Base-by-base conservation (phyloP, 2,888 invertebrate genomes). In the Torymus aiolomorphi region DNA sequence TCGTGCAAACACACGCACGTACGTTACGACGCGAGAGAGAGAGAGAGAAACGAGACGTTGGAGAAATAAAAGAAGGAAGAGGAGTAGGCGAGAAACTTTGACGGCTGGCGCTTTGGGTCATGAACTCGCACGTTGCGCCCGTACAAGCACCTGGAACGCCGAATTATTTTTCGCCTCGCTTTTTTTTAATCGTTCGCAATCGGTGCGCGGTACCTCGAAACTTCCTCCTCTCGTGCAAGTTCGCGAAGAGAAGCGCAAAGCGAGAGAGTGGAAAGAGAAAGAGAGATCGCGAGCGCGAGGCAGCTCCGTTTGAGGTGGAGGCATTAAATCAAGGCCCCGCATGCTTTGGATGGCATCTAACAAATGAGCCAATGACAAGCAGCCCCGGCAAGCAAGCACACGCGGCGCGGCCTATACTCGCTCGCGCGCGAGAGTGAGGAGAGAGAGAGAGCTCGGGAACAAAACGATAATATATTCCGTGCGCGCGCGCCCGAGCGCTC, bases 291-390 rank as follows among this genome's bases (percentile, higher is more conserved):
- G 54, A 49, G 18, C n/a, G 57, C 84, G 83, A 62, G 54, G 80
- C 83, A 83, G 76, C 81, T 81, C 75, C 80, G 84, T 85, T 86
- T 84, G 85, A 88, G 89, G 87, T 88, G 87, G 88, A 89, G 88
- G 89, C 86, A 90, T 88, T 90, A 90, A 90, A 90, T 90, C 90
- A 90, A 89, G 89, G 88, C 87, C 89, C 89, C 89, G 89, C 89
- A 89, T 90, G 89, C 89, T 89, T 89, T 88, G 89, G 90, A 89
- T 90, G 90, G 90, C 90, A 87, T 88, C 88, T 89, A 90, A 90
- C 90, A 90, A 90, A 90, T 90, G 89, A 90, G 90, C 89, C 90
- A 90, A 90, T 90, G 90, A 90, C 90, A 90, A 89, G 89, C 89
- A 87, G 86, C 89, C 87, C 87, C 84, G 80, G 82, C 82, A 77